Evolutionary conservation across 2,888 invertebrate genomes (phyloP), one percentile per base, ranked within the genome.

Genomic region (Drosophila sordidula): DNA sequence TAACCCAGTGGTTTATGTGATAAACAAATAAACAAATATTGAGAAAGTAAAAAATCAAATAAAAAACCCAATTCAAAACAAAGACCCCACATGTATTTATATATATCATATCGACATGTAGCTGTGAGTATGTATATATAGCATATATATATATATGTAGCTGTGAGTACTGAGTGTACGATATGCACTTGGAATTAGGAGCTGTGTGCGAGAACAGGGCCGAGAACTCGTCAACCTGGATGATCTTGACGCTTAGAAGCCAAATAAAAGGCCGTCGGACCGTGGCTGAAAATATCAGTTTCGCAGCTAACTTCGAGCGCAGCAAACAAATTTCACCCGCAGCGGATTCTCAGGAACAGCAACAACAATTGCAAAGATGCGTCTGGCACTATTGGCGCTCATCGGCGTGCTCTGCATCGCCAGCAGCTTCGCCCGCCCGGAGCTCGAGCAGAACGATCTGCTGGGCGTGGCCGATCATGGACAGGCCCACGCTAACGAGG

Each of bases 401-500:
- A 52, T 86, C 32, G 69, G 69, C 47, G 46, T 75, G 4, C 11
- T 86, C 9, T 79, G 61, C 56, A 41, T 83, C 47, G 83, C 77
- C 66, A 70, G 6, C 14, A 50, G 59, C 49, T 52, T 62, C 18
- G 85, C 50, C 4, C 38, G 44, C 22, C 38, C 9, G 25, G 45
- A 8, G n/a, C 2, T 8, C 12, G 16, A 39, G 16, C 55, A 54
- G 39, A 44, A 70, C 22, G 18, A 44, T n/a, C 67, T 87, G 3
- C 34, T 68, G 47, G 83, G 79, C 22, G 67, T 82, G 0, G 72
- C 55, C 18, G 70, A 70, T 39, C 54, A 66, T 22, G 85, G 80
- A 52, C 46, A 67, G 1, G 63, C 38, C 26, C 87, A 88, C 49
- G 82, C 63, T 39, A 87, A 81, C 42, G 87, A 81, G 4, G 87